phyloP scores from a whole-genome alignment of 1,140 invertebrate genomes.

The Zaprionus davidi region DNA sequence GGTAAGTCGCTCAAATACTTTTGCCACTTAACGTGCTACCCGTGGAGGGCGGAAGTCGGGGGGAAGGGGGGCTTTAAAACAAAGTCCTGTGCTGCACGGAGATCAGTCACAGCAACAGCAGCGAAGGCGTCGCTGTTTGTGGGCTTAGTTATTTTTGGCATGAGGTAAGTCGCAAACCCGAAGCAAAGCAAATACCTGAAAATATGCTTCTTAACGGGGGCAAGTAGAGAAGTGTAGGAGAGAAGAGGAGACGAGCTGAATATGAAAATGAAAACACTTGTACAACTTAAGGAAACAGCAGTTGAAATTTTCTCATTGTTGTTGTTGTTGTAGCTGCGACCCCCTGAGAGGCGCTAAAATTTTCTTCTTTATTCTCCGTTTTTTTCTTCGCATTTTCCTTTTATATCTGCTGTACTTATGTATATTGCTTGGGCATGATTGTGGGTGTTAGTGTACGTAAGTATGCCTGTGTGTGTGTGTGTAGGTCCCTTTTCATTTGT shows the following conservation, averaged over 20 bases:
- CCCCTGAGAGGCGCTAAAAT: conserved; percentile 35
- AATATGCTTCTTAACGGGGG: conserved; percentile 40
- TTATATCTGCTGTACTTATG: conserved; percentile 26
- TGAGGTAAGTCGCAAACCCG: conserved; percentile 56
- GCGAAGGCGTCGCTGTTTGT: conserved; percentile 20
- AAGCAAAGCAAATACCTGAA: conserved; percentile 56
- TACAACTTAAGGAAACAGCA: conserved; percentile 72
- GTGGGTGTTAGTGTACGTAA: conserved; percentile 21
- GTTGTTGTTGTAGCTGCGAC: conserved; percentile 30
- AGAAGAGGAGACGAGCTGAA: conserved; percentile 17
- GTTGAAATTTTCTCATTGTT: conserved; percentile 43
- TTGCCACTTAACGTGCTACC: conserved; percentile 54
- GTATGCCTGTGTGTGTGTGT: conserved; percentile 27
- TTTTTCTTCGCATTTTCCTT: conserved; percentile 20
- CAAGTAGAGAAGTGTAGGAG: not conserved
- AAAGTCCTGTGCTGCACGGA: conserved; percentile 14
- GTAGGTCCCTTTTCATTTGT: conserved; percentile 58
- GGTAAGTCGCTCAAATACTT: conserved; percentile 70
- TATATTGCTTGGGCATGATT: conserved; percentile 18
- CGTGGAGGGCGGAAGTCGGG: not conserved
- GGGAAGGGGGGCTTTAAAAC: conserved; percentile 13
- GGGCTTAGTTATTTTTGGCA: conserved; percentile 66
- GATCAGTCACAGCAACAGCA: conserved; percentile 27
- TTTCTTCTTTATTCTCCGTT: conserved; percentile 11
- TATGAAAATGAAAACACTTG: conserved; percentile 61